These are phyloP conservation scores for Drosophila azteca DNA, from an alignment of 1,140 invertebrate genomes.

Conservation along the genomic window DNA sequence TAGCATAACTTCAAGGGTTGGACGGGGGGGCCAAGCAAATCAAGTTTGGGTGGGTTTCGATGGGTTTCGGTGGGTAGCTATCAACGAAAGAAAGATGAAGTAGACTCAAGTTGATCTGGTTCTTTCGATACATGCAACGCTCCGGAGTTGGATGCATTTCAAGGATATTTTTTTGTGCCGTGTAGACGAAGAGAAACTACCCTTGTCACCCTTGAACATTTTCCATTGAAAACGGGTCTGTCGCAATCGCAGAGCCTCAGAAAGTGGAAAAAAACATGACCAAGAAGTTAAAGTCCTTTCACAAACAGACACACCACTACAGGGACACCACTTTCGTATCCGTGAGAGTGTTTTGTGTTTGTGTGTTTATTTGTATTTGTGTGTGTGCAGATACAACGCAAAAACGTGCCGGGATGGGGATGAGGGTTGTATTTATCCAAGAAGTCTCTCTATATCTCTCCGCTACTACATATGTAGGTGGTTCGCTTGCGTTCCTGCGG, in stretches of 20 bases:
- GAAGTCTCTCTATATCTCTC: constrained; percentile 46
- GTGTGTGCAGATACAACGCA: constrained; percentile 58
- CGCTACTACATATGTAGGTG: constrained; percentile 31
- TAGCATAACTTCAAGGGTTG: constrained; percentile 35
- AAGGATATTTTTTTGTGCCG: constrained; percentile 61
- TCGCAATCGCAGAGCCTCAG: constrained; percentile 66
- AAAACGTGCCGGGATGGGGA: constrained; percentile 75
- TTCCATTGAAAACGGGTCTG: constrained; percentile 71
- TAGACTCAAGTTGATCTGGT: too few species aligned
- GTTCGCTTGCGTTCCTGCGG: constrained; percentile 4
- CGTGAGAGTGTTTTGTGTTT: constrained; percentile 14
- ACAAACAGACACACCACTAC: constrained; percentile 39
- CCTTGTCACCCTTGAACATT: constrained; percentile 79
- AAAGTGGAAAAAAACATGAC: constrained; percentile 63
- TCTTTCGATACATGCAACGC: constrained; percentile 32
- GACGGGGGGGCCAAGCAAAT: constrained; percentile 2
- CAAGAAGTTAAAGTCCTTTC: constrained; percentile 81
- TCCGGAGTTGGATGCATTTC: constrained; percentile 49
- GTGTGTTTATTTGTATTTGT: constrained; percentile 40
- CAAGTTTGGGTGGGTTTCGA: background rate
- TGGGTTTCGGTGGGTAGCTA: background rate
- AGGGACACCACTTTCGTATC: background rate
- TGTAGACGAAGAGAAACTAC: constrained; percentile 67
- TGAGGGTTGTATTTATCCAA: constrained; percentile 78
- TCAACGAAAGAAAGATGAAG: background rate